phyloP scores from a whole-genome alignment of 2,797 vertebrate species.

The Champsocephalus gunnari region DNA sequence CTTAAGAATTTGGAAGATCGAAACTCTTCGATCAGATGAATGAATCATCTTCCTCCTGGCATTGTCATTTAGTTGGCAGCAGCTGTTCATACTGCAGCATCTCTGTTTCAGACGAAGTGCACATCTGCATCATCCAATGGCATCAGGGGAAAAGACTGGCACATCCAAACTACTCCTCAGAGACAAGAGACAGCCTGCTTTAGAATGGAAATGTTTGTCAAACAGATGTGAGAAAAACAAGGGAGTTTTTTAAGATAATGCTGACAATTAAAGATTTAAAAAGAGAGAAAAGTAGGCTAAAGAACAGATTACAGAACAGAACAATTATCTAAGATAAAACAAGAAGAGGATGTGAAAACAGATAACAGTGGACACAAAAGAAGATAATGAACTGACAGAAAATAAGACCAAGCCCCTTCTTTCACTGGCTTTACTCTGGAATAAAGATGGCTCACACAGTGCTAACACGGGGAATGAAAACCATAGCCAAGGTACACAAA shows the following conservation, averaged over 20 bases:
- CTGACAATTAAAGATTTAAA: background rate
- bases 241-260: background rate
- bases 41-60: background rate
- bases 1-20: background rate
- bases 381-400: background rate
- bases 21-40: background rate
- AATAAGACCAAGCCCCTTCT: background rate
- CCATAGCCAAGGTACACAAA: background rate
- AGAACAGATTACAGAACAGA: constrained; percentile 2
- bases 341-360: background rate
- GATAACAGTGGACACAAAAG: background rate
- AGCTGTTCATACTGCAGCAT: constrained; percentile 26
- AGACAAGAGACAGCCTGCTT: background rate
- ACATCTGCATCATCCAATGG: constrained; percentile 39
- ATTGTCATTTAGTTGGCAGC: constrained; percentile 11
- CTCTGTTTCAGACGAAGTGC: constrained; percentile 18
- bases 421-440: constrained; percentile 4
- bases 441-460: constrained; percentile 6
- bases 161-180: constrained; percentile 1
- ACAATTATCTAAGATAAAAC: background rate
- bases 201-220: background rate
- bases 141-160: background rate
- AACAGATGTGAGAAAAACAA: constrained; percentile 29
- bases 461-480: constrained; percentile 3
- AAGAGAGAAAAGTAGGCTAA: background rate